phyloP scores from a whole-genome alignment of 64 coral and sea anemone genomes.

The Dendrophyllia cribrosa region DNA sequence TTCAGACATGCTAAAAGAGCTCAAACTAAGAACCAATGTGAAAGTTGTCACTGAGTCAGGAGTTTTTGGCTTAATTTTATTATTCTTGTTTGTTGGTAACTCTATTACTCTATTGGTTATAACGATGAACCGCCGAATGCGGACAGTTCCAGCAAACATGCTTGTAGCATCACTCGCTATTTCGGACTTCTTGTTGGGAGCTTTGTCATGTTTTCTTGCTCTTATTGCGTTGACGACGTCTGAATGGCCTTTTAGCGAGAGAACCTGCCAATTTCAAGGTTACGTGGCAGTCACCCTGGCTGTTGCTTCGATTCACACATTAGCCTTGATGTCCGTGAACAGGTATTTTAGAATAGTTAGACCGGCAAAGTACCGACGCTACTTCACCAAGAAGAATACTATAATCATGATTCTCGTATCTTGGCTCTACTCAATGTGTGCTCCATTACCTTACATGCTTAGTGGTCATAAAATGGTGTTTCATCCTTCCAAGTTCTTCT shows the following conservation, averaged over 20 bases:
- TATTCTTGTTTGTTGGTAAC: slow-evolving; percentile 11
- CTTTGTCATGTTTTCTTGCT: background rate
- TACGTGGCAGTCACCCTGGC: background rate
- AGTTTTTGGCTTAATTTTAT: background rate
- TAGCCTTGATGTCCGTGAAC: slow-evolving; percentile 27
- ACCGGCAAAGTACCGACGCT: background rate
- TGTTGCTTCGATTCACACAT: background rate
- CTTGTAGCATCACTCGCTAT: slow-evolving; percentile 30
- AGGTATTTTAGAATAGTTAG: slow-evolving; percentile 23
- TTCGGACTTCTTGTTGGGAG: slow-evolving; percentile 14
- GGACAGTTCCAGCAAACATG: background rate
- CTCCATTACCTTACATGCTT: background rate
- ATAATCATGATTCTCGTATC: background rate
- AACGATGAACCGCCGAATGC: background rate
- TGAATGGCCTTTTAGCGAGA: slow-evolving; percentile 13
- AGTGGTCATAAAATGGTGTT: slow-evolving; percentile 25
- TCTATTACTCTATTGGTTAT: slow-evolving; percentile 4
- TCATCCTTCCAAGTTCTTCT: background rate
- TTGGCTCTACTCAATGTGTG: background rate
- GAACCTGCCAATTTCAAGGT: slow-evolving; percentile 42
- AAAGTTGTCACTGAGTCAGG: too few species aligned
- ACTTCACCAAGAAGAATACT: background rate
- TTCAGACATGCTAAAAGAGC: too few species aligned
- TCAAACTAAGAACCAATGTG: too few species aligned
- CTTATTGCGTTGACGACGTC: background rate